These are phyloP conservation scores for Hypocryptadius cinnamomeus DNA, from an alignment of 2,113 vertebrate species.

Conservation along the genomic window DNA sequence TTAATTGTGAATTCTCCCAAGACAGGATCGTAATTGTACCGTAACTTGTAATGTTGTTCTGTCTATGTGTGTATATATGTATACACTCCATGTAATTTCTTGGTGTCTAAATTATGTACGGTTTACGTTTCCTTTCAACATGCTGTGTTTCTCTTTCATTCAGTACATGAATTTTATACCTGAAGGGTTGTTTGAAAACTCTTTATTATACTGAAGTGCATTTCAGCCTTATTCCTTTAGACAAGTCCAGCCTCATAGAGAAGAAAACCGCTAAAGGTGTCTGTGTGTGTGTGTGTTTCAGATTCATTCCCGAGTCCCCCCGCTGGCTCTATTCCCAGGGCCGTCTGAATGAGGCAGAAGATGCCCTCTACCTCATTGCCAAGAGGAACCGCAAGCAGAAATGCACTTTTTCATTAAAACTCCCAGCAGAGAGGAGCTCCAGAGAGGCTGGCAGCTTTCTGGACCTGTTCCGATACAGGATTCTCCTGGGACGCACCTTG, in stretches of 20 bases:
- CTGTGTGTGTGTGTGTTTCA: constrained; percentile 53
- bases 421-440: constrained; percentile 30
- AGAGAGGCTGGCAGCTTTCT: constrained; percentile 61
- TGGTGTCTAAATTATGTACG: background rate
- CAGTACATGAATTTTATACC: background rate
- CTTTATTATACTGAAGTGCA: background rate
- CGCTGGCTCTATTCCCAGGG: constrained; percentile 81
- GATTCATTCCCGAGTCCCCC: constrained; percentile 79
- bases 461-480: constrained; percentile 68
- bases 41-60: background rate
- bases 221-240: background rate
- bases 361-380: constrained; percentile 71
- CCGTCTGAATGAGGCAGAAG: constrained; percentile 71
- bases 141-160: background rate
- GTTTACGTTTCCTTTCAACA: background rate
- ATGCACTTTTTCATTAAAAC: constrained; percentile 62
- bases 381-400: constrained; percentile 69
- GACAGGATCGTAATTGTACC: background rate
- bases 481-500: constrained; percentile 74
- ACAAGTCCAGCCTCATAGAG: background rate
- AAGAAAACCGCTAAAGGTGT: background rate
- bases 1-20: background rate
- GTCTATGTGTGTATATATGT: background rate
- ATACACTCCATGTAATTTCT: background rate
- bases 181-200: background rate